phyloP scores from a whole-genome alignment of 2,797 vertebrate species.

The Sebastolobus altivelis region DNA sequence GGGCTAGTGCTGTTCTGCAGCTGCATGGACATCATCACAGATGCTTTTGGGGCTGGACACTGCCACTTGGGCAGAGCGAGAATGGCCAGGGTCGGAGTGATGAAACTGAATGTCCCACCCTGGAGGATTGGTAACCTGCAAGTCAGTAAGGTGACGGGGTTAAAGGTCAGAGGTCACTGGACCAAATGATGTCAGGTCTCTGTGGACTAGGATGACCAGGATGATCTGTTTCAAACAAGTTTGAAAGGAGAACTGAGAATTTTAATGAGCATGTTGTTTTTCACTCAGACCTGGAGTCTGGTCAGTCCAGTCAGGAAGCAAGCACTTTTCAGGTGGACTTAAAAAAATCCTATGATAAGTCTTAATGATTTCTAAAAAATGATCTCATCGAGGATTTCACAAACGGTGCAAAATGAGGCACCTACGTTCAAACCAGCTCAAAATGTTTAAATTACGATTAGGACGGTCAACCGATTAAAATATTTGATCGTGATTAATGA shows the following conservation, averaged over 20 bases:
- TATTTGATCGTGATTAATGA: too few relatives aligned
- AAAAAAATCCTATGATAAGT: neutral
- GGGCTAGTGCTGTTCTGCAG: conserved; percentile 61
- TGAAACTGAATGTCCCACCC: conserved; percentile 88
- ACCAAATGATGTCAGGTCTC: neutral
- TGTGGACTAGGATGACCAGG: neutral
- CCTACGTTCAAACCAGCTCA: neutral
- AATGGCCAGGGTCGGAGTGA: conserved; percentile 87
- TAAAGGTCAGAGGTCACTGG: conserved; percentile 27
- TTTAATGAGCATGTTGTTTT: neutral
- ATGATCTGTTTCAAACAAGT: neutral
- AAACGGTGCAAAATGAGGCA: too few relatives aligned
- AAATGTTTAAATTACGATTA: too few relatives aligned
- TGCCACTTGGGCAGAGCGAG: conserved; percentile 87
- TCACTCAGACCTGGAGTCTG: neutral
- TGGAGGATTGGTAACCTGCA: conserved; percentile 87
- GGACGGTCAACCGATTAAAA: too few relatives aligned
- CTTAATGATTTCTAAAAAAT: neutral
- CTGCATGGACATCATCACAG: conserved; percentile 23
- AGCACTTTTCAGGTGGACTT: neutral
- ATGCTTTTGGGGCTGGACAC: conserved; percentile 66
- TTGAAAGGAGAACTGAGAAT: neutral
- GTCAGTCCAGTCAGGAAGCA: neutral
- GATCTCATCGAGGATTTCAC: neutral
- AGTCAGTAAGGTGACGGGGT: conserved; percentile 2